Percentiles rank a stretch among this genome's conserved stretches.
Conservation (phyloP, 2,113 vertebrate genomes). For the Fulica atra region DNA sequence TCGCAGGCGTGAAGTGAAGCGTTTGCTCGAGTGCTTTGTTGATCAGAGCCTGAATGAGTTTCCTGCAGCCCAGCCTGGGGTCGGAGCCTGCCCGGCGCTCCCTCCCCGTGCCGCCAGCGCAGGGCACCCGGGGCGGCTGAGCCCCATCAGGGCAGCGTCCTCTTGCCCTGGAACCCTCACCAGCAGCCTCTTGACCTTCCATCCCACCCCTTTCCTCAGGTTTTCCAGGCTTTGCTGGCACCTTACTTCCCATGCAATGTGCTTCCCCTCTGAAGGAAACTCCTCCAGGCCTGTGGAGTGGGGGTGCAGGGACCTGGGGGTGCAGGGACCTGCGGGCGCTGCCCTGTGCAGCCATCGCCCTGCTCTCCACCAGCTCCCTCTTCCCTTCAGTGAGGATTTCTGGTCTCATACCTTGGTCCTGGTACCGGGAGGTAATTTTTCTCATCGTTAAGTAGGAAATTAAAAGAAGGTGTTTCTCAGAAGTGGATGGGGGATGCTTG, state of each 20-base stretch:
- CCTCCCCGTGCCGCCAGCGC: not conserved
- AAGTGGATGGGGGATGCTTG: not conserved
- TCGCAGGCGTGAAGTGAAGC: not conserved
- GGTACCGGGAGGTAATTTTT: not conserved
- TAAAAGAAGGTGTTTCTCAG: not conserved
- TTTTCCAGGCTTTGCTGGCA: not conserved
- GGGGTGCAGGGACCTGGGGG: not conserved
- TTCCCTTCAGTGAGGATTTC: not conserved
- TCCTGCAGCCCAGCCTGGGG: not conserved
- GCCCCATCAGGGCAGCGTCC: not conserved
- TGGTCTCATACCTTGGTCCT: not conserved
- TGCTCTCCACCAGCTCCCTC: not conserved
- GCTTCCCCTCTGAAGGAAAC: not conserved
- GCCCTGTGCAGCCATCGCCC: not conserved
- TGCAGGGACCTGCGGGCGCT: fast-evolving
- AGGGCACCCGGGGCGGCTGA: too few species aligned
- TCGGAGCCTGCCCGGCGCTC: not conserved
- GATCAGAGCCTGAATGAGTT: not conserved
- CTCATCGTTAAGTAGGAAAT: not conserved
- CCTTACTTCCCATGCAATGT: fast-evolving
- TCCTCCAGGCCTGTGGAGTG: not conserved
- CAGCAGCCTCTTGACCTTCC: fast-evolving
- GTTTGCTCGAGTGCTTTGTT: not conserved
- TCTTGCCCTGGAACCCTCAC: not conserved
- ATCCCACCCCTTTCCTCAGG: not conserved